Conservation (phyloP, 2,888 invertebrate species). For the Palloptera scutellata region DNA sequence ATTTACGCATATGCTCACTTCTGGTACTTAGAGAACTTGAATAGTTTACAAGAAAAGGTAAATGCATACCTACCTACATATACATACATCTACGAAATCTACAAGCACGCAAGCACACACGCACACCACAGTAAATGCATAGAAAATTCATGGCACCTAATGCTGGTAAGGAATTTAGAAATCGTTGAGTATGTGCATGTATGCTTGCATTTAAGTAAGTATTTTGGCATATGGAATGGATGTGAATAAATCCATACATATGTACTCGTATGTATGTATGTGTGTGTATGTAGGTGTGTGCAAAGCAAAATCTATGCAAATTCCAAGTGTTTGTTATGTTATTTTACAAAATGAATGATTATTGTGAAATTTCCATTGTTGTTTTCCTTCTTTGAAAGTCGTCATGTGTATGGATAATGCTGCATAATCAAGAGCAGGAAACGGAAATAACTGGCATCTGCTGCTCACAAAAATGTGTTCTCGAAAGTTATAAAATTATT, state of each 20-base stretch:
- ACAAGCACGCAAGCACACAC: too few species aligned
- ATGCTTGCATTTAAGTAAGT: too few species aligned
- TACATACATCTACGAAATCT: too few species aligned
- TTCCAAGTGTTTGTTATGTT: constrained; percentile 20
- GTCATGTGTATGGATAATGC: background rate
- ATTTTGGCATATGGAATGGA: too few species aligned
- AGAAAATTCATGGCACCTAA: background rate
- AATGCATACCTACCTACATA: too few species aligned
- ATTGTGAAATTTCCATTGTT: constrained; percentile 19
- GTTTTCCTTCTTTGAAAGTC: constrained; percentile 5
- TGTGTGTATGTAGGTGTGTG: constrained; percentile 25
- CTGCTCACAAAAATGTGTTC: constrained; percentile 14
- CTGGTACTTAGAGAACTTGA: too few species aligned
- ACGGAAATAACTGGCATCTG: constrained; percentile 6
- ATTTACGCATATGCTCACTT: background rate
- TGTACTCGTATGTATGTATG: background rate
- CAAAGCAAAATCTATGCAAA: constrained; percentile 10
- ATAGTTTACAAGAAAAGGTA: too few species aligned
- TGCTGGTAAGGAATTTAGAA: background rate
- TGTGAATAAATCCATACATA: too few species aligned
- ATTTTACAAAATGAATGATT: constrained; percentile 25
- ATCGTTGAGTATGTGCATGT: constrained; percentile 7
- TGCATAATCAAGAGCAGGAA: too few species aligned
- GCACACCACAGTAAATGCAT: background rate
- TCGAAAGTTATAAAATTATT: constrained; percentile 2